phyloP scores from a whole-genome alignment of 1,140 invertebrate species.

The Neoseiulus cucumeris region DNA sequence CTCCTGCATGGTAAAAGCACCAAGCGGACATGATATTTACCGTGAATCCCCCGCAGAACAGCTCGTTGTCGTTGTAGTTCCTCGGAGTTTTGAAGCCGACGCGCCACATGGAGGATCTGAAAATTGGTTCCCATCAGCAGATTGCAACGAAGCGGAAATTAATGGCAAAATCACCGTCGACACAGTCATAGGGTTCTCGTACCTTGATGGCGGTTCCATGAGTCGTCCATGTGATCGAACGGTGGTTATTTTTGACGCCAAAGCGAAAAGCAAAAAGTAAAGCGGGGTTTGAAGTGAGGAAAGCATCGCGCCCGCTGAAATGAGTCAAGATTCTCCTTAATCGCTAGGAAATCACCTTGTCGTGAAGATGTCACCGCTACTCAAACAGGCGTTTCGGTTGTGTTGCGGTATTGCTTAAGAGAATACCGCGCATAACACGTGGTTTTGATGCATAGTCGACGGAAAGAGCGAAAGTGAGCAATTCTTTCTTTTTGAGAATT shows the following conservation, averaged over 20 bases:
- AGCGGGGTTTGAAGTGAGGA: neutral
- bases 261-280: neutral
- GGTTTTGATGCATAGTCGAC: too few species aligned
- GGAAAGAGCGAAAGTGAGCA: too few species aligned
- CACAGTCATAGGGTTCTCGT: constrained; percentile 38
- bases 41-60: constrained; percentile 62
- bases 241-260: neutral
- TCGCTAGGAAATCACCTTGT: too few species aligned
- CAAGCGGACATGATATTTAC: constrained; percentile 30
- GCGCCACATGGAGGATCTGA: constrained; percentile 54
- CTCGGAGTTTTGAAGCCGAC: constrained; percentile 47
- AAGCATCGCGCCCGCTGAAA: constrained; percentile 9
- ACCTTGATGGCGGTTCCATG: constrained; percentile 73
- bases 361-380: too few species aligned
- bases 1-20: neutral
- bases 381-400: too few species aligned
- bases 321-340: neutral
- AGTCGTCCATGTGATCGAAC: constrained; percentile 48
- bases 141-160: neutral
- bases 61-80: constrained; percentile 72
- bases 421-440: too few species aligned
- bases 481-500: too few species aligned
- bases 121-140: neutral
- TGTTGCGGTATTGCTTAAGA: too few species aligned
- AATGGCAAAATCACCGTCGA: neutral